Base-by-base conservation (phyloP, 2,797 vertebrate species). In the Lycodopsis pacificus region DNA sequence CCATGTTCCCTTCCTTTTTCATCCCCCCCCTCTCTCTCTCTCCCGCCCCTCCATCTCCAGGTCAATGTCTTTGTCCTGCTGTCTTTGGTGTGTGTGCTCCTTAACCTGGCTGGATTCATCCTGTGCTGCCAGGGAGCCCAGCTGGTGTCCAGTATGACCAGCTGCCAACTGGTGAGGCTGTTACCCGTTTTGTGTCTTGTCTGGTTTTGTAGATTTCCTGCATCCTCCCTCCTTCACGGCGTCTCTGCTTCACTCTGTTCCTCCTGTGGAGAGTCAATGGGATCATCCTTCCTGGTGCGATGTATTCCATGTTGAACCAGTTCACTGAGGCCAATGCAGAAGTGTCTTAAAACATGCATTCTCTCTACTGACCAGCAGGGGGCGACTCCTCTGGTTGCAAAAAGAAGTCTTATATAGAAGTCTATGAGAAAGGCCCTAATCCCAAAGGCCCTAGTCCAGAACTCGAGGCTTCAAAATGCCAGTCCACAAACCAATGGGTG, bases 11-110 rank as follows among this genome's bases (percentile, higher is more conserved):
- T 57, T 59, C 34, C 48, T 49, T 65, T 25, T 30, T 25, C 64
- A 53, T 32, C 64, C 56, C 8, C 7, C 4, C 46, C 19, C 13
- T 9, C 32, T 7, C 32, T 34, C 32, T 34, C 48, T 34, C 19
- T 25, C 46, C 69, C 46, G 32, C 10, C 46, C 56, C 66, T 65
- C 62, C 80, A 57, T 0, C 94, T 92, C 71, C 90, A 98, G 97
- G 95, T 95, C 59, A 97, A 97, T 77, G 91, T 97, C 1, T 97
- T 97, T 57, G 92, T 97, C 77, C 86, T 97, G 83, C 92, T 98
- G 42, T 97, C 96, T 12, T 73, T 97, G 88, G 91, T 96, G 51
- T 97, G 96, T 83, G 94, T 97, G 77, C 94, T 97, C 70, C 93
- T 98, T 71, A 97, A 96, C 74, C 86, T 97, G 81, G 92, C 95